These are phyloP conservation scores for Fragum sueziense DNA, from an alignment of 2,888 invertebrate species.

Conservation along the genomic window DNA sequence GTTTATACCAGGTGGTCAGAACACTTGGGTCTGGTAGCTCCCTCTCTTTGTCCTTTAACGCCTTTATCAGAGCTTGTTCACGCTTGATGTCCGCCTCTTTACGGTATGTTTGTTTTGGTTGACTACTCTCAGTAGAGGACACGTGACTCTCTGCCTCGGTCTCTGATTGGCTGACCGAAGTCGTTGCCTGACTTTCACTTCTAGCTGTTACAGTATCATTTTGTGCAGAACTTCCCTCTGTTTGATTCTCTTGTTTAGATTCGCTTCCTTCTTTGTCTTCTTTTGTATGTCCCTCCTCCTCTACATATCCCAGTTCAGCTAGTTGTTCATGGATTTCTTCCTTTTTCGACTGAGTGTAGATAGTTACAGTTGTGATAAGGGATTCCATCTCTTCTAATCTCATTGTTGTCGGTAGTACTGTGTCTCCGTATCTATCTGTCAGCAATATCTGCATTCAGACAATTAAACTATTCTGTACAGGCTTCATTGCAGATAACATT, in stretches of 20 bases:
- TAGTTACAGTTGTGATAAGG: slow-evolving; percentile 55
- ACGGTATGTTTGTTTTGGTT: background rate
- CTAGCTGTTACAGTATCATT: background rate
- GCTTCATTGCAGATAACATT: no score
- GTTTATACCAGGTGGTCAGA: slow-evolving; percentile 81
- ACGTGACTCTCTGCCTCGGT: slow-evolving; percentile 11
- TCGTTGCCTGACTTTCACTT: background rate
- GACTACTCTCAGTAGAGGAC: background rate
- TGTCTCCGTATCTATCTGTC: slow-evolving; percentile 83
- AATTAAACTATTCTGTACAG: no score
- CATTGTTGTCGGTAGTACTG: slow-evolving; percentile 80
- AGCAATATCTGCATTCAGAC: slow-evolving; percentile 78
- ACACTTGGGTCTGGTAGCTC: slow-evolving; percentile 78
- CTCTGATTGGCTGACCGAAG: slow-evolving; percentile 12
- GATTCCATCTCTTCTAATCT: slow-evolving; percentile 81
- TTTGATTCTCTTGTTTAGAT: background rate
- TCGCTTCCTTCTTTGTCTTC: slow-evolving; percentile 1
- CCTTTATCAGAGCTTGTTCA: slow-evolving; percentile 62
- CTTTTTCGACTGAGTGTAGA: slow-evolving; percentile 45
- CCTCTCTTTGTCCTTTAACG: slow-evolving; percentile 65
- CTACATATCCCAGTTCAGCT: slow-evolving; percentile 33
- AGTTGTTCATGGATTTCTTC: slow-evolving; percentile 54
- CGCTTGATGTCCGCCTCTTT: slow-evolving; percentile 9
- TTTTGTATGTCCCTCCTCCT: background rate
- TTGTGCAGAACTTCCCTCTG: background rate